These are phyloP conservation scores for Chelonus insularis DNA, from an alignment of 1,140 invertebrate species.

Conservation along the genomic window DNA sequence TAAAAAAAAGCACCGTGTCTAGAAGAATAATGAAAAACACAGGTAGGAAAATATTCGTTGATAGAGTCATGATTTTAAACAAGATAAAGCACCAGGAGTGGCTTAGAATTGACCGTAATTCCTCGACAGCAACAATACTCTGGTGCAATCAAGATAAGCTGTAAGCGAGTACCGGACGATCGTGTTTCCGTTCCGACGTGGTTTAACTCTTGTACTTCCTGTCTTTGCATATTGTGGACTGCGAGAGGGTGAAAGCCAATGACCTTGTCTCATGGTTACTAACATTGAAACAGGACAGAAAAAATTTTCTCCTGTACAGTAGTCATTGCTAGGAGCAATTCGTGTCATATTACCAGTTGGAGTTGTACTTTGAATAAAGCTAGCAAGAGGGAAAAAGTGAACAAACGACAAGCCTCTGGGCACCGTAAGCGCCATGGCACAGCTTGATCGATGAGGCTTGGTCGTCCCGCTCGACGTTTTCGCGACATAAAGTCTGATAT, in stretches of 20 bases:
- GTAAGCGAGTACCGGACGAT: slow-evolving; percentile 1
- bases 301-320: neutral
- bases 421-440: neutral
- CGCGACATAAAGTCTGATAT: slow-evolving; percentile 19
- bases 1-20: too few species aligned
- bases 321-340: neutral
- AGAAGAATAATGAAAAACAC: too few species aligned
- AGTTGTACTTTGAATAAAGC: neutral
- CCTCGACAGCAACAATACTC: slow-evolving; percentile 2
- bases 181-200: slow-evolving; percentile 12
- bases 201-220: slow-evolving; percentile 9
- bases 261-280: neutral
- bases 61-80: neutral
- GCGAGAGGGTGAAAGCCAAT: neutral
- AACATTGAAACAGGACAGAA: neutral
- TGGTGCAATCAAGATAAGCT: slow-evolving; percentile 10
- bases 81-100: neutral
- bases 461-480: slow-evolving; percentile 11
- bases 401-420: neutral
- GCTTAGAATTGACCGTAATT: slow-evolving; percentile 8
- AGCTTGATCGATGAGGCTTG: slow-evolving; percentile 20
- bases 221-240: neutral
- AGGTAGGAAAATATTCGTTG: too few species aligned
- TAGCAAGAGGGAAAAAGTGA: neutral
- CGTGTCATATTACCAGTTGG: neutral